Percentiles rank a stretch among this genome's conserved stretches.
Conservation (phyloP, 2,113 vertebrate genomes). For the Burhinus oedicnemus region DNA sequence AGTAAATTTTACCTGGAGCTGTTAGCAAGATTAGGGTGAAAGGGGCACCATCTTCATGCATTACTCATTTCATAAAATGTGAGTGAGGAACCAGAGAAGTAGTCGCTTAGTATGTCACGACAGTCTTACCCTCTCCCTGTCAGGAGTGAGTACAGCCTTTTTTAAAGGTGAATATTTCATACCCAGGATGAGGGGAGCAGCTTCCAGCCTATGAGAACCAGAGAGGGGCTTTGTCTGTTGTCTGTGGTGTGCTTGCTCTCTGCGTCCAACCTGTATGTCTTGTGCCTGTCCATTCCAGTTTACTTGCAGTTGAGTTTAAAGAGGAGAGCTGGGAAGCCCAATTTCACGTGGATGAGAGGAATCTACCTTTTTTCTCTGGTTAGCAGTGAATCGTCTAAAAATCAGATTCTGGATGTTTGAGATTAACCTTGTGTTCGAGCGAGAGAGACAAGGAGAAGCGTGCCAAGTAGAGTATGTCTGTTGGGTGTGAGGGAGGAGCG, state of each 20-base stretch:
- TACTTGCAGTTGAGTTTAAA: not conserved
- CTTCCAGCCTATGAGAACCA: not conserved
- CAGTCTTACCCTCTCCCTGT: not conserved
- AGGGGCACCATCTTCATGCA: not conserved
- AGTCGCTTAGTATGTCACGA: not conserved
- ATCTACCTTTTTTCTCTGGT: not conserved
- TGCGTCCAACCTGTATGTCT: not conserved
- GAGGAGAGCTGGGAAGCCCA: not conserved
- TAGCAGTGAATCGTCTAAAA: not conserved
- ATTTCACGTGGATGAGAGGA: not conserved
- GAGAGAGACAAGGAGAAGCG: not conserved
- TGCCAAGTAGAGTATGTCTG: accelerated
- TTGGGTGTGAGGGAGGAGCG: not conserved
- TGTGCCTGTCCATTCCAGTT: not conserved
- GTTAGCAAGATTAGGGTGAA: not conserved
- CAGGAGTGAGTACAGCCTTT: not conserved
- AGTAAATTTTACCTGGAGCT: not conserved
- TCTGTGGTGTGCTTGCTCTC: not conserved
- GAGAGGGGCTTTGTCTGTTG: not conserved
- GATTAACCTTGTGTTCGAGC: accelerated
- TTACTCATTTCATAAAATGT: not conserved
- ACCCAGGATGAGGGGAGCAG: not conserved
- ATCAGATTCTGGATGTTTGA: not conserved
- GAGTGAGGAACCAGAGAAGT: not conserved
- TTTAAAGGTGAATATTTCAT: not conserved